Evolutionary conservation across 2,113 vertebrate genomes (phyloP).

Genomic region (Tursiops truncatus): DNA sequence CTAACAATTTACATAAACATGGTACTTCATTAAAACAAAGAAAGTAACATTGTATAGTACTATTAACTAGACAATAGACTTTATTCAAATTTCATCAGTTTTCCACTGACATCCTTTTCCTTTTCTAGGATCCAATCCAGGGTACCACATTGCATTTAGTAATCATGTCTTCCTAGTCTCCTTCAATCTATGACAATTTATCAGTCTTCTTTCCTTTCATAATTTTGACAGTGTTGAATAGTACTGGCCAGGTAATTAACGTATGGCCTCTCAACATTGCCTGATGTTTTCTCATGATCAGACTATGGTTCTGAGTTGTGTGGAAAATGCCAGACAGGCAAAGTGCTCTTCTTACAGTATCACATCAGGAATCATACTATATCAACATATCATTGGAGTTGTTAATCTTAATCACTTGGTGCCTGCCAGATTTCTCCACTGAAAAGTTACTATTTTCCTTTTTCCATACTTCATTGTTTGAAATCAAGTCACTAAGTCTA

Average conservation of each 20-base stretch:
- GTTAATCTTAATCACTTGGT: not conserved
- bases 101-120: too few species aligned
- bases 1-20: too few species aligned
- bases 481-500: not conserved
- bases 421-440: not conserved
- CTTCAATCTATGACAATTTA: too few species aligned
- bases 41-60: not conserved
- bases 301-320: not conserved
- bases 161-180: too few species aligned
- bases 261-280: not conserved
- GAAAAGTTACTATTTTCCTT: not conserved
- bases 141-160: too few species aligned
- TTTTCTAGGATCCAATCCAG: too few species aligned
- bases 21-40: not conserved
- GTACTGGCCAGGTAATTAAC: not conserved
- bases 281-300: not conserved
- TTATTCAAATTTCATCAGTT: too few species aligned
- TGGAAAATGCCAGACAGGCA: not conserved
- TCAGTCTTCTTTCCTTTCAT: too few species aligned
- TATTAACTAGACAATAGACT: too few species aligned
- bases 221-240: too few species aligned
- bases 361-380: too few species aligned
- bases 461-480: not conserved
- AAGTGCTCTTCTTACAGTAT: not conserved
- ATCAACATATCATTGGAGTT: not conserved